Conservation (phyloP, 64 coral and sea anemone genomes). For the Stichodactyla helianthus region DNA sequence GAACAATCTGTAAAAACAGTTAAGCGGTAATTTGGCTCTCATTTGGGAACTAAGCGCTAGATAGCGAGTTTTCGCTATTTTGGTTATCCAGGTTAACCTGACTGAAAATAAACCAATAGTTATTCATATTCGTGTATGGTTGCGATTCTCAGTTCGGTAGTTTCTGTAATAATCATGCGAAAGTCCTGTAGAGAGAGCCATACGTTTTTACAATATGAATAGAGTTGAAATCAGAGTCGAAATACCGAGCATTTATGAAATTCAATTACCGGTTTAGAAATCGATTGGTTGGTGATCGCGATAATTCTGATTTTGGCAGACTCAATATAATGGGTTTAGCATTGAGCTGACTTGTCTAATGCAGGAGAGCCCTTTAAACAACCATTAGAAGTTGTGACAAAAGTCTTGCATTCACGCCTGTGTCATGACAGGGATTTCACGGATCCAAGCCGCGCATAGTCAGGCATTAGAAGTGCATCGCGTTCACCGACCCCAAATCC, state of each 20-base stretch:
- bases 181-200: not conserved
- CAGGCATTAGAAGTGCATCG: not conserved
- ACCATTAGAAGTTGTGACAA: not conserved
- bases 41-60: slow-evolving; percentile 1
- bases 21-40: slow-evolving; percentile 18
- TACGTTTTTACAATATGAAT: slow-evolving; percentile 48
- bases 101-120: not conserved
- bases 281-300: not conserved
- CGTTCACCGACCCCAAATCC: not conserved
- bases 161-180: not conserved
- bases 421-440: not conserved
- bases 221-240: not conserved
- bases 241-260: slow-evolving; percentile 59
- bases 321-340: slow-evolving; percentile 5
- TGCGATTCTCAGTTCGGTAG: not conserved
- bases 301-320: slow-evolving; percentile 25
- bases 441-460: not conserved
- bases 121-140: not conserved
- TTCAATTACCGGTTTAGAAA: slow-evolving; percentile 60
- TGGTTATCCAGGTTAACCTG: not conserved
- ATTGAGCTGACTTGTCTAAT: not conserved
- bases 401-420: not conserved
- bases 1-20: slow-evolving; percentile 20
- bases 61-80: not conserved
- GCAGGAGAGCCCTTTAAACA: not conserved